Base-by-base conservation (phyloP, 2,888 invertebrate genomes). In the Charanyca ferruginea region DNA sequence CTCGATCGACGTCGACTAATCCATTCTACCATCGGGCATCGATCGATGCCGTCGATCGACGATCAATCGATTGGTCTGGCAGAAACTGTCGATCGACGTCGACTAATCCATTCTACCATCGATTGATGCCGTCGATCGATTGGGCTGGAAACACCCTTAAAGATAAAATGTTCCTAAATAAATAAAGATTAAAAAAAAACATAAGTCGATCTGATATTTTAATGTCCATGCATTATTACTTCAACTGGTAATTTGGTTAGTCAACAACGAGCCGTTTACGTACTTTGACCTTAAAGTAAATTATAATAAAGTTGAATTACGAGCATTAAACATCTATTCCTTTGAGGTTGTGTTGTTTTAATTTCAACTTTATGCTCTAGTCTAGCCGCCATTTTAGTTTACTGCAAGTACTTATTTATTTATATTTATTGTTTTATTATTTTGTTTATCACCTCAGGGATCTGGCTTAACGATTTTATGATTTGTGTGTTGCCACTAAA, bases 291-390 rank as follows among this genome's bases (percentile, higher is more conserved):
- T 41, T 80, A 58, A 68, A 61, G 45, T 63, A 64, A 68, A 80
- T 68, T 66, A 64, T 66, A 81, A 66, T 79, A 64, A 77, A 81
- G 44, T 80, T 77, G 45, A 66, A 78, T 69, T 62, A 47, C 41
- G 23, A 47, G 22, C 61, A 73, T 72, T 61, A 77, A 68, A 61
- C 52, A 66, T 76, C 47, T 57, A 69, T 61, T 59, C 67, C 64
- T 63, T 64, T 53, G 60, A 58, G 64, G 20, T 55, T 48, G 16
- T 25, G 13, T 53, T 61, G 66, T 66, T 52, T 73, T 73, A 57
- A 63, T 55, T 73, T 48, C 44, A 78, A 53, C 60, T 71, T 71
- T 62, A 59, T 45, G 54, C 28, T 63, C 16, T 49, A 25, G 64
- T 59, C 42, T 72, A 35, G 49, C 11, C 47, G 28, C 51, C 55